Percentiles rank a stretch among this genome's conserved stretches.
Conservation (phyloP, 2,888 invertebrate genomes). For the Leptopilina myrica region DNA sequence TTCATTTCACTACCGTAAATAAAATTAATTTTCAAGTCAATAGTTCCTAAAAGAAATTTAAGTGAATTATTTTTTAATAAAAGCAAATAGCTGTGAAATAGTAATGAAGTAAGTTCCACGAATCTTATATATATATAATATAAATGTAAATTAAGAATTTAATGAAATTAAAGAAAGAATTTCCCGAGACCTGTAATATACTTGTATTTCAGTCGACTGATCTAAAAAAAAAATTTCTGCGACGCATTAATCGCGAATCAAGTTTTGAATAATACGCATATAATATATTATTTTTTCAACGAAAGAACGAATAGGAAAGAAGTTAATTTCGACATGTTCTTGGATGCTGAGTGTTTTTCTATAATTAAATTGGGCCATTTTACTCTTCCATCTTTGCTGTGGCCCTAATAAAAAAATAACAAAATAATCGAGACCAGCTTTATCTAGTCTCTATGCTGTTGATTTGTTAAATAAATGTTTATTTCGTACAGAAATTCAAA, state of each 20-base stretch:
- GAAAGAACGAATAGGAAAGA: constrained; percentile 22
- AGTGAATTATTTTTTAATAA: no score
- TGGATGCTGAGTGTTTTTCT: constrained; percentile 22
- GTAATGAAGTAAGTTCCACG: neutral
- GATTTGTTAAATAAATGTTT: constrained; percentile 40
- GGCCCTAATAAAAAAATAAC: constrained; percentile 3
- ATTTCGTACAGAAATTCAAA: constrained; percentile 32
- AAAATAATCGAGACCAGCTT: constrained; percentile 23
- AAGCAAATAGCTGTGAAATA: constrained; percentile 3
- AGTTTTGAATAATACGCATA: constrained; percentile 27
- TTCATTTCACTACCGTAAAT: no score
- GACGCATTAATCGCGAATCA: constrained; percentile 5
- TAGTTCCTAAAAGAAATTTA: no score
- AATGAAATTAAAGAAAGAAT: neutral
- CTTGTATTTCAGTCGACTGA: constrained; percentile 22
- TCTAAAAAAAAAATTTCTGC: constrained; percentile 12
- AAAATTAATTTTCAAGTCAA: no score
- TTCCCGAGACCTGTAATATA: neutral
- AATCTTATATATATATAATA: neutral
- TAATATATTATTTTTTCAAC: constrained; percentile 29
- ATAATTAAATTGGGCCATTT: constrained; percentile 17
- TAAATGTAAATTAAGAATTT: neutral
- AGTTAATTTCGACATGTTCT: constrained; percentile 27
- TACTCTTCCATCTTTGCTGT: constrained; percentile 26
- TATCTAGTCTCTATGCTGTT: constrained; percentile 27